Base-by-base conservation (phyloP, 2,113 vertebrate genomes). In the Ophiodon elongatus region DNA sequence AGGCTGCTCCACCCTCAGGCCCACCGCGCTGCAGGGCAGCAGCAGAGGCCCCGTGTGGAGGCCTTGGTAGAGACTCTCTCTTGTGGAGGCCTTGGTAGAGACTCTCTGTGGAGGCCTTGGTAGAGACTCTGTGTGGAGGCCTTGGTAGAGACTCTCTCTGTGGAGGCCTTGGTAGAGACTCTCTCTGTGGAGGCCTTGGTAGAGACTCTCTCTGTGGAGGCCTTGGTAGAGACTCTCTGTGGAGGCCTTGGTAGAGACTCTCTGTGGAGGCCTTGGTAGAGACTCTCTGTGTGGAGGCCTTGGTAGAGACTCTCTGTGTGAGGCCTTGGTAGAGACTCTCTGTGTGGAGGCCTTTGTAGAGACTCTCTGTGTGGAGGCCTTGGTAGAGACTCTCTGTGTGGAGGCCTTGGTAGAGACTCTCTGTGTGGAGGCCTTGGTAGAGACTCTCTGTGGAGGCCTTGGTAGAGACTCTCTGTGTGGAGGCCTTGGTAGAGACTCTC, bases 131-230 rank as follows among this genome's bases (percentile, higher is more conserved):
- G 86, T 97, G 81, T 97, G 97, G 97, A 97, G 97, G 88, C 97
- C 97, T 0, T 97, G 97, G 97, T 96, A 97, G 93, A 94, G 73
- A 84, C 73, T 59, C 31, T 67, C 14, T 45, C n/a, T n/a, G n/a
- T n/a, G n/a, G n/a, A n/a, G n/a, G n/a, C n/a, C n/a, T n/a, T n/a
- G n/a, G n/a, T n/a, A n/a, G n/a, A n/a, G n/a, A n/a, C n/a, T n/a
- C n/a, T n/a, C n/a, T n/a, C n/a, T 97, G 81, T 97, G 97, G 97
- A 97, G 97, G 88, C 97, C 97, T 0, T 97, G 97, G 97, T 96
- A 97, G 93, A 94, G 73, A 84, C 73, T 59, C 31, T 67, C 14
- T 45, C n/a, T 97, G 81, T 97, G 97, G 97, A 97, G 97, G 88
- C 97, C 97, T 0, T 97, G 97, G 97, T 96, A 97, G 93, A 94